Conservation (phyloP, 2,797 vertebrate genomes). For the Gymnoscopelus microlampas region DNA sequence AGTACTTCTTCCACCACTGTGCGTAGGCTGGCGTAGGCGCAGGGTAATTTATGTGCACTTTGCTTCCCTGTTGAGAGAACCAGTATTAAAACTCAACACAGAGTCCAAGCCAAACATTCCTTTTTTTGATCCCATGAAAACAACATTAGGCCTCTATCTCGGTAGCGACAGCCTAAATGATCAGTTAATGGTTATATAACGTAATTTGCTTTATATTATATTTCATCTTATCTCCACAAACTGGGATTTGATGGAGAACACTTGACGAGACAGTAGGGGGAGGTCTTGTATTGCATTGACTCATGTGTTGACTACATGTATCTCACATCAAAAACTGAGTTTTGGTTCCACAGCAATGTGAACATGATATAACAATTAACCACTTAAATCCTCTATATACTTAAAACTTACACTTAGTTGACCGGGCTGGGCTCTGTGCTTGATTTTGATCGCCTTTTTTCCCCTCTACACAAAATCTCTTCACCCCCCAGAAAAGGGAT, state of each 20-base stretch:
- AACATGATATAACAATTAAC: neutral
- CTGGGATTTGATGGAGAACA: neutral
- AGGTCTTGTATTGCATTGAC: neutral
- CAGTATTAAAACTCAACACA: neutral
- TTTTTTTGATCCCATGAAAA: neutral
- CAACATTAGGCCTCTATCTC: neutral
- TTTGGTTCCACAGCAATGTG: neutral
- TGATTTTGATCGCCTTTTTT: no score
- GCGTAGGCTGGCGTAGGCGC: no score
- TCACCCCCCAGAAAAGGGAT: no score
- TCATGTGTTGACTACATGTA: neutral
- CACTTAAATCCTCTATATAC: neutral
- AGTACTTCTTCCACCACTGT: no score
- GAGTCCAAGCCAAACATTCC: no score
- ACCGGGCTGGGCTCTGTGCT: no score
- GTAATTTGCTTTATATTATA: neutral
- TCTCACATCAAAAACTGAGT: neutral
- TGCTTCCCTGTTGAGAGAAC: no score
- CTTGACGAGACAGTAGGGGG: conserved; percentile 4
- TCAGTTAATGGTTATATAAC: neutral
- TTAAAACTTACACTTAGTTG: no score
- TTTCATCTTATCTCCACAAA: neutral
- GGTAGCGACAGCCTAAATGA: neutral
- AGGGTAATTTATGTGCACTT: no score
- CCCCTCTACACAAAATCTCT: no score